Base-by-base conservation (phyloP, 2,888 invertebrate species). In the Oscheius sp. region DNA sequence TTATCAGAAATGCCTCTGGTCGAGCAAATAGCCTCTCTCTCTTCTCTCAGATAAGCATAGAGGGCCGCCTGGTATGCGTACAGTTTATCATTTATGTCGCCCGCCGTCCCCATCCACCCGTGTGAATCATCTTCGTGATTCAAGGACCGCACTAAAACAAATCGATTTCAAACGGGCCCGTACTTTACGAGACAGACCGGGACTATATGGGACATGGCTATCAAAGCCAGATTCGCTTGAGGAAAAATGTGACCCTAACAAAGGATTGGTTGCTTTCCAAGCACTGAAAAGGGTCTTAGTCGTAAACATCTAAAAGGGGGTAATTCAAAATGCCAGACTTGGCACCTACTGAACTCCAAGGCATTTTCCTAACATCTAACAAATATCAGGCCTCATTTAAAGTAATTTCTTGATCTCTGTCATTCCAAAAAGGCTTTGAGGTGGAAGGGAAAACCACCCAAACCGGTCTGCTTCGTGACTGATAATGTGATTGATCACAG, bases 401-500 rank as follows among this genome's bases (percentile, higher is more conserved):
- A 49, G n/a, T 18, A 49, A 21, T 49, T 49, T 49, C 23, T 49
- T 18, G 18, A 49, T 58, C 25, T 29, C 29, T n/a, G 35, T n/a
- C 29, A 41, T 61, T 61, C 45, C 18, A 12, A 43, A 66, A 66
- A 49, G 43, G 45, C 63, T 21, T 43, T 9, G 63, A 25, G 35
- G 35, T 35, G 35, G 66, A 66, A 49, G 66, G 18, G 66, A 16
- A n/a, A 66, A 66, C 66, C 16, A 52, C 49, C n/a, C 52, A 21
- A 69, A 69, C 69, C 69, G 69, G 69, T 69, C 69, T 69, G 43
- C 23, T 55, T 61, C 13, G 45, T 45, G 61, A 52, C 27, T 69
- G 69, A 69, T 69, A 69, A 69, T 69, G 69, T 69, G 69, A 69
- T 69, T 69, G 69, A 69, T 69, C 69, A 53, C 69, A 23, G 69